Percentiles rank a stretch among this genome's conserved stretches.
Conservation (phyloP, 2,888 invertebrate species). For the Antheraea yamamai region DNA sequence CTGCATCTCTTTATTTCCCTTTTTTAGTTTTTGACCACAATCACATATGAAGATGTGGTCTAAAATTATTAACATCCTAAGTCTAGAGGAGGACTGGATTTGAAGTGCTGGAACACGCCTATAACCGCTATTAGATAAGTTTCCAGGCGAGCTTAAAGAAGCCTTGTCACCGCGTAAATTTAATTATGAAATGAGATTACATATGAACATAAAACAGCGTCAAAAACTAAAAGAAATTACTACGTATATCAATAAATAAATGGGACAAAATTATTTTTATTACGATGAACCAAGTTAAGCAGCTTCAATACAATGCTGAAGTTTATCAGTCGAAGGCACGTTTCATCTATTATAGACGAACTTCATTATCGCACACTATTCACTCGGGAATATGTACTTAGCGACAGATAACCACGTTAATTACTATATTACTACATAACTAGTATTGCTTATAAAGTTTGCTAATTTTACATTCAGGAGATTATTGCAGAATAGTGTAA, state of each 20-base stretch:
- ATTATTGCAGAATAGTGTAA: too few species aligned
- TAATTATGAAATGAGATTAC: too few species aligned
- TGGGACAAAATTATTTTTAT: background rate
- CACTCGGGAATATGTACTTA: slow-evolving; percentile 59
- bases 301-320: slow-evolving; percentile 10
- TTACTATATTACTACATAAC: slow-evolving; percentile 42
- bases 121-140: background rate
- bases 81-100: too few species aligned
- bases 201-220: too few species aligned
- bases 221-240: too few species aligned
- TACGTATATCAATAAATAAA: background rate
- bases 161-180: background rate
- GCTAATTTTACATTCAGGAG: background rate
- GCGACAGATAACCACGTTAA: slow-evolving; percentile 56
- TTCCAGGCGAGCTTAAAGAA: background rate
- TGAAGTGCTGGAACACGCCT: background rate
- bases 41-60: too few species aligned
- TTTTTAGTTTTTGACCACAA: background rate
- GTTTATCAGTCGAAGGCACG: slow-evolving; percentile 32
- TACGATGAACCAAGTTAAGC: background rate
- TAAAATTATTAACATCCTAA: too few species aligned
- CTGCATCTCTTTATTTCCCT: too few species aligned
- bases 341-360: slow-evolving; percentile 36
- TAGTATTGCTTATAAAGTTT: background rate
- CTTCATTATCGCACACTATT: slow-evolving; percentile 57